Conservation (phyloP, 2,888 invertebrate species). For the Platerodrilus igneus region DNA sequence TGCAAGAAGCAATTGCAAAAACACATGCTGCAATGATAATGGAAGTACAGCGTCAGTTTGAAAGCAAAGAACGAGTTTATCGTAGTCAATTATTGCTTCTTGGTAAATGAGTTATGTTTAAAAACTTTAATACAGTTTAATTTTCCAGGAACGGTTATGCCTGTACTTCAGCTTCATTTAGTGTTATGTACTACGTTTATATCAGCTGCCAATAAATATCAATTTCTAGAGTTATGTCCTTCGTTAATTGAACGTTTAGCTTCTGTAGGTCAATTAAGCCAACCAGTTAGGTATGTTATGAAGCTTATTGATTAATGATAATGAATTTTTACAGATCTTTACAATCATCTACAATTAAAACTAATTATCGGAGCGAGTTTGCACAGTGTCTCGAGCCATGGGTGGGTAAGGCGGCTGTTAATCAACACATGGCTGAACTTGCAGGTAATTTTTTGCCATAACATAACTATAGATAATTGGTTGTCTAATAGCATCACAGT, state of each 20-base stretch:
- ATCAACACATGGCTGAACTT: conserved; percentile 45
- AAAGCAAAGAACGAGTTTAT: conserved; percentile 48
- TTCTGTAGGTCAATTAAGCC: conserved; percentile 61
- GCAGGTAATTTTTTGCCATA: conserved; percentile 42
- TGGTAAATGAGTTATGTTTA: conserved; percentile 28
- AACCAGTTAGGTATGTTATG: conserved; percentile 52
- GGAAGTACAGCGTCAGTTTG: conserved; percentile 62
- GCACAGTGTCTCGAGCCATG: conserved; percentile 59
- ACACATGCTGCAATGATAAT: conserved; percentile 61
- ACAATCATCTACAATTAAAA: conserved; percentile 52
- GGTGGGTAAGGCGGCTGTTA: conserved; percentile 50
- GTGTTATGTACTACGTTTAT: conserved; percentile 68
- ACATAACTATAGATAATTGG: background rate
- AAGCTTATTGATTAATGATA: too few species aligned
- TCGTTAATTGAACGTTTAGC: conserved; percentile 62
- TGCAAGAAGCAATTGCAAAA: conserved; percentile 62
- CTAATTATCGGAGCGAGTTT: conserved; percentile 62
- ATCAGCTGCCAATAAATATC: conserved; percentile 67
- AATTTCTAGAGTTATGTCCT: conserved; percentile 66
- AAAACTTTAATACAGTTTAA: background rate
- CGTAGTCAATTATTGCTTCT: conserved; percentile 43
- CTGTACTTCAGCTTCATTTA: conserved; percentile 65
- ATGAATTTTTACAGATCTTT: too few species aligned
- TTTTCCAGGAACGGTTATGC: conserved; percentile 57
- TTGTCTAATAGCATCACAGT: conserved; percentile 11